Conservation (phyloP, 2,113 vertebrate species). For the Probosciger aterrimus region DNA sequence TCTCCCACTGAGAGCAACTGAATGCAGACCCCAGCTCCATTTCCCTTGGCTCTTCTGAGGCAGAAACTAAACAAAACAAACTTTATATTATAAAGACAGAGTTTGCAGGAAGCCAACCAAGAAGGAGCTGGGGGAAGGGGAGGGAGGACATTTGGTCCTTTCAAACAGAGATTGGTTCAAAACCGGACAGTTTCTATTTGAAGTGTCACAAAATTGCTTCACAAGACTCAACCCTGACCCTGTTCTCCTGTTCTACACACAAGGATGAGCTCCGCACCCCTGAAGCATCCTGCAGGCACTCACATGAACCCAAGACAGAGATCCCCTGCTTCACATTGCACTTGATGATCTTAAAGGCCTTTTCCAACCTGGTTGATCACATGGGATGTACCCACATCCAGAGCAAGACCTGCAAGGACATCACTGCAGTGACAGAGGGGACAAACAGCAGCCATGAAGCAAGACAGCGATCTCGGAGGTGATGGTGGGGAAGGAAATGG, state of each 20-base stretch:
- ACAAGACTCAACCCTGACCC: background rate
- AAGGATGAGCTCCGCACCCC: accelerated
- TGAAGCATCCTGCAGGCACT: background rate
- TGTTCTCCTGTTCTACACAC: background rate
- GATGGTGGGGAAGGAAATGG: accelerated
- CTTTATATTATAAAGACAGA: background rate
- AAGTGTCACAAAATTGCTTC: background rate
- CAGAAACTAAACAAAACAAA: background rate
- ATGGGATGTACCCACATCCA: accelerated
- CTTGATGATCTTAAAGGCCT: background rate
- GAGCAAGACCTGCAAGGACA: background rate
- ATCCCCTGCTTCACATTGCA: background rate
- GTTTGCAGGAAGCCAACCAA: background rate
- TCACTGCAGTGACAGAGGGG: background rate
- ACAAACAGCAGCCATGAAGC: background rate
- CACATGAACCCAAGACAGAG: background rate
- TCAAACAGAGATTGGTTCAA: background rate
- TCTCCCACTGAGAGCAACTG: background rate
- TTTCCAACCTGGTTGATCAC: background rate
- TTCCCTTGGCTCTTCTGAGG: background rate
- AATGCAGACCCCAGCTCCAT: background rate
- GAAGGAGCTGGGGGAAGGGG: background rate
- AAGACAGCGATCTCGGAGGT: background rate
- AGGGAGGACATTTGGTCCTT: background rate
- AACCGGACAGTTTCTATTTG: background rate